These are phyloP conservation scores for Micronycteris hirsuta DNA, from an alignment of 2,113 vertebrate genomes.

Conservation along the genomic window DNA sequence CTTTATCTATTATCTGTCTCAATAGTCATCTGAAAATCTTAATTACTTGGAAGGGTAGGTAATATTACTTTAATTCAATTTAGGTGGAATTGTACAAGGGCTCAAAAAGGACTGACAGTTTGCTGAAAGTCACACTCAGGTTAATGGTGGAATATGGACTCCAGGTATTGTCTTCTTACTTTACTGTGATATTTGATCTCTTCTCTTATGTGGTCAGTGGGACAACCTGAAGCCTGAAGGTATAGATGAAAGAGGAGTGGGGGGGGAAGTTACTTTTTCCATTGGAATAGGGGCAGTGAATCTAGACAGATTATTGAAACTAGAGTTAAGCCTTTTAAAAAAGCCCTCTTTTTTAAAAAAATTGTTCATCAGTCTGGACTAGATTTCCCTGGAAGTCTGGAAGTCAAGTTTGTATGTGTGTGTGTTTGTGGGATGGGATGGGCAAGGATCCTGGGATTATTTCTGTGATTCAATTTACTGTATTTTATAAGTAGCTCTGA, in stretches of 20 bases:
- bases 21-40: neutral
- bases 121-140: neutral
- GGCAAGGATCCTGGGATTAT: neutral
- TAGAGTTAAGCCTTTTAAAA: neutral
- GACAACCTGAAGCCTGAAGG: neutral
- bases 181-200: neutral
- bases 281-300: neutral
- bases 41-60: neutral
- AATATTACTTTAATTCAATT: neutral
- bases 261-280: neutral
- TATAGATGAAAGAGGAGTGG: neutral
- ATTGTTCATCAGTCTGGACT: neutral
- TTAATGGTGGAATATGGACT: neutral
- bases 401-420: neutral
- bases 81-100: neutral
- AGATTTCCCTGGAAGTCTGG: neutral
- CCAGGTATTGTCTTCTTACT: neutral
- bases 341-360: neutral
- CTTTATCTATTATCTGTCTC: neutral
- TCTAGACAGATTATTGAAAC: neutral
- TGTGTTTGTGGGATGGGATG: neutral
- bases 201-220: neutral
- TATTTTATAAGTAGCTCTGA: conserved; percentile 10
- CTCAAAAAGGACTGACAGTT: neutral
- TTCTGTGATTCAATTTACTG: neutral